Percentiles rank a stretch among this genome's conserved stretches.
phyloP scores from a whole-genome alignment of 2,113 vertebrate species.

The Dasyprocta punctata region DNA sequence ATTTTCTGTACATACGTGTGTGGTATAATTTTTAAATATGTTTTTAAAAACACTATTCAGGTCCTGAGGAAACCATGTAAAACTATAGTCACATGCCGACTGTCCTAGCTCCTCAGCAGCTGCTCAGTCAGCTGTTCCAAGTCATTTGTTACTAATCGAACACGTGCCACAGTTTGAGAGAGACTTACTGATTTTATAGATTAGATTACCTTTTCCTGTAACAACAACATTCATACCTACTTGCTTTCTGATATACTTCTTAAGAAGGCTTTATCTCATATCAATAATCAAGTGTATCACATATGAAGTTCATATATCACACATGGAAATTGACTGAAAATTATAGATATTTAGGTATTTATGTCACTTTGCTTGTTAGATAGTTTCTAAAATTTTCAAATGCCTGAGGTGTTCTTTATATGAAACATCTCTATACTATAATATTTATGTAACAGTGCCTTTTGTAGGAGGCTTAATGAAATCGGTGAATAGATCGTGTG shows the following conservation, averaged over 20 bases:
- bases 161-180: neutral
- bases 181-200: neutral
- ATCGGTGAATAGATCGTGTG: neutral
- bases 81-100: neutral
- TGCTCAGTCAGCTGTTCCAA: neutral
- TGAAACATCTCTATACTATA: neutral
- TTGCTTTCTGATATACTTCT: constrained; percentile 14
- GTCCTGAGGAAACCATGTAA: neutral
- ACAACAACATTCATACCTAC: neutral
- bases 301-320: neutral
- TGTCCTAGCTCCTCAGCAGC: neutral
- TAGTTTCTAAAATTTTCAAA: neutral
- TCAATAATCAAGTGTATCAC: neutral
- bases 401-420: neutral
- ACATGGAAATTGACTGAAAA: neutral
- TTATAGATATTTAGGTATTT: neutral
- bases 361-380: neutral
- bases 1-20: no score
- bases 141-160: neutral
- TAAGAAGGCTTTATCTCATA: neutral
- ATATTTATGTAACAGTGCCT: neutral
- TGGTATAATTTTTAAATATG: neutral
- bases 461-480: neutral
- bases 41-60: neutral
- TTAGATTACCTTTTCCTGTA: neutral